Conservation (phyloP, 2,888 invertebrate genomes). For the Thereva nobilitata region DNA sequence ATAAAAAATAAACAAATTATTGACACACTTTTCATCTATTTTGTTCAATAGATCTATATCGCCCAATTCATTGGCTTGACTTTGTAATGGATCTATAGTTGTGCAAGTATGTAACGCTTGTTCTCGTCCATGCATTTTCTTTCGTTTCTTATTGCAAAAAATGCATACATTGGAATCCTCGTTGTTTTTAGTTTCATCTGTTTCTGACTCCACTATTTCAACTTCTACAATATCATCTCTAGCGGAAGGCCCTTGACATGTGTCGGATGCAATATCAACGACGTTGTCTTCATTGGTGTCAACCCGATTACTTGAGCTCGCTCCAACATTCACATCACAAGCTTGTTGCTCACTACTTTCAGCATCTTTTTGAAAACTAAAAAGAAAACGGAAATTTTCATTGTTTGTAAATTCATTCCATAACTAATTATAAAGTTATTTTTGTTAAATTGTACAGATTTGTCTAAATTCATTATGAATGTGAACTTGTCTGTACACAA, state of each 20-base stretch:
- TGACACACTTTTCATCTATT: conserved; percentile 16
- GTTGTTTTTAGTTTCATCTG: conserved; percentile 3
- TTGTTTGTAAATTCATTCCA: neutral
- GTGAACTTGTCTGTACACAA: conserved; percentile 1
- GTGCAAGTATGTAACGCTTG: neutral
- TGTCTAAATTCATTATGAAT: neutral
- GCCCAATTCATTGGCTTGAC: neutral
- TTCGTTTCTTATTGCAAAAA: conserved; percentile 9
- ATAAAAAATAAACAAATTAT: conserved; percentile 7
- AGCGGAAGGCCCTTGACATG: neutral
- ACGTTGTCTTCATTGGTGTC: neutral
- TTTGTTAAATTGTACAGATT: neutral
- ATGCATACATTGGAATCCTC: neutral
- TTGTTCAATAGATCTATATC: neutral
- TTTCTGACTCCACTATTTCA: neutral
- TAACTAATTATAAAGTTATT: neutral
- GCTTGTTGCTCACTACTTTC: neutral
- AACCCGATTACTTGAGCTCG: neutral
- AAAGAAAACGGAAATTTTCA: neutral
- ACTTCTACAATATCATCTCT: neutral
- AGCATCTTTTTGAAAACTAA: neutral
- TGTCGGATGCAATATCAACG: neutral
- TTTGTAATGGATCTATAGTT: neutral
- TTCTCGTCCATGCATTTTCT: neutral
- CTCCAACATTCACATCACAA: neutral